phyloP scores from a whole-genome alignment of 2,113 vertebrate species.

The Grallaria varia region DNA sequence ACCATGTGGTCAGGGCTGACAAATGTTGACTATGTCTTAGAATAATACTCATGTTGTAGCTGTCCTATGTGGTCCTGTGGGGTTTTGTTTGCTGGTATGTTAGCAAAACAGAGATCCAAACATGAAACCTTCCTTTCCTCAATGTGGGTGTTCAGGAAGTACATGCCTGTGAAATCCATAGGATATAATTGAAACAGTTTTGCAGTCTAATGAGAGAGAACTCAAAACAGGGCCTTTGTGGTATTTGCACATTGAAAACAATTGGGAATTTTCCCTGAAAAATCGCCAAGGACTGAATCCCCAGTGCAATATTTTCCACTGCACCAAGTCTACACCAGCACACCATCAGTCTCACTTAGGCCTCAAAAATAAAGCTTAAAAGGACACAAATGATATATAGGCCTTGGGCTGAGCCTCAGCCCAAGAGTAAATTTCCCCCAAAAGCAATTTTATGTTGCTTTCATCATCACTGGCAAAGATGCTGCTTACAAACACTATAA shows the following conservation, averaged over 20 bases:
- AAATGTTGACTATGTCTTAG: slow-evolving; percentile 14
- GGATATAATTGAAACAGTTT: slow-evolving; percentile 42
- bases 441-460: slow-evolving; percentile 24
- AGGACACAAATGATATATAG: background rate
- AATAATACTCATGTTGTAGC: slow-evolving; percentile 4
- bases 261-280: slow-evolving; percentile 33
- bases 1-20: background rate
- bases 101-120: slow-evolving; percentile 34
- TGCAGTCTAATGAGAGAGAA: slow-evolving; percentile 33
- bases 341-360: background rate
- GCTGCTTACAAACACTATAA: background rate
- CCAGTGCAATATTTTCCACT: slow-evolving; percentile 10
- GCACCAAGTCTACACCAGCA: background rate
- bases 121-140: background rate
- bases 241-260: slow-evolving; percentile 27
- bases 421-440: background rate
- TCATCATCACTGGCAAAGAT: slow-evolving; percentile 28
- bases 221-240: slow-evolving; percentile 18
- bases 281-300: background rate
- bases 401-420: background rate
- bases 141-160: slow-evolving; percentile 43
- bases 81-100: slow-evolving; percentile 21
- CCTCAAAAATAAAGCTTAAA: slow-evolving; percentile 6
- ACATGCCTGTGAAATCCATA: slow-evolving; percentile 36
- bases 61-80: background rate